Base-by-base conservation (phyloP, 2,797 vertebrate genomes). In the Vireo griseus region DNA sequence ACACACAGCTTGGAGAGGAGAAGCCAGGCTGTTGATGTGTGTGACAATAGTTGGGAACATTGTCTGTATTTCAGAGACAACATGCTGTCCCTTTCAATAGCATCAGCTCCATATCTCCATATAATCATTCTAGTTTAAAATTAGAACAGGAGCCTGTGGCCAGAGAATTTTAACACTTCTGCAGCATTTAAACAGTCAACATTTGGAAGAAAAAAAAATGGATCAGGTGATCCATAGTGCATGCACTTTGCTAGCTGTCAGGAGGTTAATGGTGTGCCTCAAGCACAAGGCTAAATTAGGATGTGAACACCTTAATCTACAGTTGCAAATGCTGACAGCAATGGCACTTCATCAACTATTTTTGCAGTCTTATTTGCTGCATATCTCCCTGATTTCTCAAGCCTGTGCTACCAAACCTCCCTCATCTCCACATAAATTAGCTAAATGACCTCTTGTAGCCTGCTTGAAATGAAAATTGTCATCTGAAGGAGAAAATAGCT, bases 221-320 rank as follows among this genome's bases (percentile, higher is more conserved):
- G 33, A 68, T 94, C 86, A 91, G 68, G 63, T 91, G 82, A 95
- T 96, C 40, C 50, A 59, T 2, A 90, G 79, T 72, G 55, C 74
- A 75, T 16, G 55, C 78, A 92, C 78, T 96, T 81, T 77, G 80
- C 79, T 95, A 78, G 71, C 92, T 96, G 80, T 96, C 92, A 97
- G 87, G 88, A 97, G 90, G 90, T 88, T 97, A 96, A 97, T 96
- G 95, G 92, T 96, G 86, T 91, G 78, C 84, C 84, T 95, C 79
- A 84, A 94, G 90, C 88, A 94, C 63, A 73, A 80, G 86, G 86
- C 94, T 97, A 94, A 96, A 97, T 92, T 94, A 92, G 80, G 86
- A 94, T 86, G 69, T 50, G 86, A 95, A 94, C 90, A 92, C 91
- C 88, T 97, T 97, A 85, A 85, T 92, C 94, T 96, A 66, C 78